Evolutionary conservation across 2,888 invertebrate genomes (phyloP), one percentile per base, ranked within the genome.

Genomic region (Ommatoiulus sabulosus): DNA sequence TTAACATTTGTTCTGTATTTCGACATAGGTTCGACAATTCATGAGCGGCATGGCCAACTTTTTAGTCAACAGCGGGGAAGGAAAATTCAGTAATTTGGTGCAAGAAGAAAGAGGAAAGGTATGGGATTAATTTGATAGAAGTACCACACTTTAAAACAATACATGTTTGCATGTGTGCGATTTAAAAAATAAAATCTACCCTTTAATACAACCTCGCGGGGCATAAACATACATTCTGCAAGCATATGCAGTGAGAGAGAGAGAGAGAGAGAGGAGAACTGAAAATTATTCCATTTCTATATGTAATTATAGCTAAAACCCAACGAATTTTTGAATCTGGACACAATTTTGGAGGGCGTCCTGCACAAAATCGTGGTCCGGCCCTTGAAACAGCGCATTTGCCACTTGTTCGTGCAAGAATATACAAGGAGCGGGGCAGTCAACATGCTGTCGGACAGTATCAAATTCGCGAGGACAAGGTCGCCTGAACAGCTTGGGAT

Each of bases 11-110:
- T 63, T 86, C 3, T 44, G 12, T 1, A 44, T n/a, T n/a, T 72
- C 86, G 43, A 57, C 84, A 85, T 87, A 93, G 93, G 92, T 98
- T 94, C 95, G 98, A 0, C 98, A 98, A 93, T 99, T 99, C 92
- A 98, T 99, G 97, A 98, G 97, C 20, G 99, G 98, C 89, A 98
- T 99, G 96, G 99, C 99, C 93, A 99, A 99, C 93, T 99, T 98
- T 93, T 94, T 99, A 89, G 97, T 98, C 52, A 98, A 98, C 92
- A 97, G 98, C 91, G 98, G 98, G 24, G 98, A 99, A 92, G 95
- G 96, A 90, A 97, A 97, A 91, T 97, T 99, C 92, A 97, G 97
- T 92, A 96, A 96, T 91, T 96, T 98, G 92, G 97, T 99, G 86
- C 97, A 98, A 92, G 95, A 95, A 91, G 97, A 97, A 92, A 94